phyloP scores from a whole-genome alignment of 2,797 vertebrate genomes.

The Scyliorhinus canicula region DNA sequence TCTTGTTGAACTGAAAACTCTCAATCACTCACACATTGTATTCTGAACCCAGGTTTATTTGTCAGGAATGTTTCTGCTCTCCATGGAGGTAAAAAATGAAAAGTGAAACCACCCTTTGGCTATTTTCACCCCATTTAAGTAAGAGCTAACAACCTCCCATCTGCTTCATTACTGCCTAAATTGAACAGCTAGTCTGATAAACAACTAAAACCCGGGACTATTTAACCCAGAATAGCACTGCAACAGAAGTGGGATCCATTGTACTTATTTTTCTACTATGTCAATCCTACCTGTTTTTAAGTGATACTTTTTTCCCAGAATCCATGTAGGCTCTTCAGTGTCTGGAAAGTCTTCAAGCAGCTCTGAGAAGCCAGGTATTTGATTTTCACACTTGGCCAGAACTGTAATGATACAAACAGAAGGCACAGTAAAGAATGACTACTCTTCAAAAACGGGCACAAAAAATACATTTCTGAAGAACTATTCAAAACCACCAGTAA shows the following conservation, averaged over 20 bases:
- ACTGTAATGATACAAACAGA: slow-evolving; percentile 50
- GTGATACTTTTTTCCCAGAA: slow-evolving; percentile 70
- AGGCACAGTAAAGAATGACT: not conserved
- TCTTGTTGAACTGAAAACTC: not conserved
- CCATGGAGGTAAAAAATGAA: not conserved
- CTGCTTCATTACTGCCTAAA: not conserved
- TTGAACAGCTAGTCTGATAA: not conserved
- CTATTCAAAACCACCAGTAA: not conserved
- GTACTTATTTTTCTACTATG: not conserved
- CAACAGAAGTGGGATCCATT: not conserved
- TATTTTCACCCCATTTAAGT: not conserved
- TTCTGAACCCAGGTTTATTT: not conserved
- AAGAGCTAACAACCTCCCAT: no score
- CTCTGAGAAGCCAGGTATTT: slow-evolving; percentile 67
- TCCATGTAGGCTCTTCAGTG: slow-evolving; percentile 71
- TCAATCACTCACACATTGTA: not conserved
- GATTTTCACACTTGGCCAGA: slow-evolving; percentile 72
- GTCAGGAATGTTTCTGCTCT: not conserved
- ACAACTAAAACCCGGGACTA: not conserved
- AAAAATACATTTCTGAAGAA: not conserved
- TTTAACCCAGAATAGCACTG: not conserved
- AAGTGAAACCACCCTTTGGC: not conserved
- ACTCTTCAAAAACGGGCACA: not conserved
- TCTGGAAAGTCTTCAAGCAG: slow-evolving; percentile 77
- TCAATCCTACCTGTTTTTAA: slow-evolving; percentile 63